Evolutionary conservation across 2,797 vertebrate genomes (phyloP).

Genomic region (Acrocephalus scirpaceus): DNA sequence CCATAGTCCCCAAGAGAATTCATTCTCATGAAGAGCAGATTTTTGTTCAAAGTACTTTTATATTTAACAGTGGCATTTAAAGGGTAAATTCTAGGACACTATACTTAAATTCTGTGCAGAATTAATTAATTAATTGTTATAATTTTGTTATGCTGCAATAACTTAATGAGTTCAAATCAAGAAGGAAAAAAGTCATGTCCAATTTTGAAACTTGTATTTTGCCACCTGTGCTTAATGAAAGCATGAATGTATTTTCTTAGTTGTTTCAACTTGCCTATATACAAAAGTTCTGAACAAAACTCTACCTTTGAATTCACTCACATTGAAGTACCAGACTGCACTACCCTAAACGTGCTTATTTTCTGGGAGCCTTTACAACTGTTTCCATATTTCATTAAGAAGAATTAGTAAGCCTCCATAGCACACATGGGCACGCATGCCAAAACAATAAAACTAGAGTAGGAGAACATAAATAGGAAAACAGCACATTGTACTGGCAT

Average conservation of each 20-base stretch:
- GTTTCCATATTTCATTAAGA: background rate
- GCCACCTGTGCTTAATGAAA: background rate
- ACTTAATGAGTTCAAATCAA: background rate
- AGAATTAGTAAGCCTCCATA: background rate
- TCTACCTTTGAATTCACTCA: background rate
- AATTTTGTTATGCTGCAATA: background rate
- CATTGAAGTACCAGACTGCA: background rate
- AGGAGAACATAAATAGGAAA: background rate
- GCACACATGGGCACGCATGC: rapidly evolving
- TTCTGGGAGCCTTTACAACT: background rate
- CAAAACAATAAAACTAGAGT: background rate
- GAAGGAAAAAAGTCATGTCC: background rate
- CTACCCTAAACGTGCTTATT: background rate
- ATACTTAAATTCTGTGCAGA: background rate
- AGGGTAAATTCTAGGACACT: background rate
- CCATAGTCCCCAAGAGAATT: background rate
- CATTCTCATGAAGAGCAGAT: background rate
- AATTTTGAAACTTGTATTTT: background rate
- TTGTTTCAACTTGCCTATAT: background rate
- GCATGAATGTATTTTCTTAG: background rate
- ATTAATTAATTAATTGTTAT: background rate
- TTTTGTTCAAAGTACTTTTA: background rate
- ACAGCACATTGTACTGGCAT: background rate
- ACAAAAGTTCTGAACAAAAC: background rate
- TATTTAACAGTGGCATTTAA: background rate